These are phyloP conservation scores for Barbus barbus DNA, from an alignment of 2,113 vertebrate genomes.

Conservation along the genomic window DNA sequence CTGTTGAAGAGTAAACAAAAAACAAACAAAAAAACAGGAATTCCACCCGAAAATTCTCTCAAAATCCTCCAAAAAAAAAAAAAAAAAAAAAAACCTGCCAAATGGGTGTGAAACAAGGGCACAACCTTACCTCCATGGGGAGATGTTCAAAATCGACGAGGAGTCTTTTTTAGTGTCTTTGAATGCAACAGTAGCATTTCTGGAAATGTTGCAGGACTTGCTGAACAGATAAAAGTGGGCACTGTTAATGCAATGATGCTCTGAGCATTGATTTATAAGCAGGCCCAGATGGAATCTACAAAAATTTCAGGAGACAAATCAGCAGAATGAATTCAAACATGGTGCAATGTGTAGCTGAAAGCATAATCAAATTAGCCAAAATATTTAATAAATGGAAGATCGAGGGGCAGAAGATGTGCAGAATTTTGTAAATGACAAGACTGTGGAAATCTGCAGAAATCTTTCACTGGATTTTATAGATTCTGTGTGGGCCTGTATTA, in stretches of 20 bases:
- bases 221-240: slow-evolving; percentile 65
- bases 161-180: slow-evolving; percentile 65
- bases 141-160: slow-evolving; percentile 61
- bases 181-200: slow-evolving; percentile 79
- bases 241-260: slow-evolving; percentile 68
- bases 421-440: neutral
- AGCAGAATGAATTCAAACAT: neutral
- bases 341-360: slow-evolving; percentile 9
- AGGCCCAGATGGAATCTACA: neutral
- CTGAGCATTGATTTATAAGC: slow-evolving; percentile 70
- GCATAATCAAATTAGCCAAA: slow-evolving; percentile 2
- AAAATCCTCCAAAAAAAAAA: too few relatives aligned
- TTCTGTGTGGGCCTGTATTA: slow-evolving; percentile 41
- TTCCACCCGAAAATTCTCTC: slow-evolving; percentile 14
- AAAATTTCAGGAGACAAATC: neutral
- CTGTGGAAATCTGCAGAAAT: neutral
- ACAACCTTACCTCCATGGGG: slow-evolving; percentile 20
- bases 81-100: slow-evolving; percentile 22
- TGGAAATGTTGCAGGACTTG: slow-evolving; percentile 73
- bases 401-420: neutral
- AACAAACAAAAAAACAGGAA: neutral
- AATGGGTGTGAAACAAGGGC: slow-evolving; percentile 33
- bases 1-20: slow-evolving; percentile 16
- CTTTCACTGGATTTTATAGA: neutral
- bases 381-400: neutral